Evolutionary conservation across 2,888 invertebrate species (phyloP).

Genomic region (Nephrocerus scutellatus): DNA sequence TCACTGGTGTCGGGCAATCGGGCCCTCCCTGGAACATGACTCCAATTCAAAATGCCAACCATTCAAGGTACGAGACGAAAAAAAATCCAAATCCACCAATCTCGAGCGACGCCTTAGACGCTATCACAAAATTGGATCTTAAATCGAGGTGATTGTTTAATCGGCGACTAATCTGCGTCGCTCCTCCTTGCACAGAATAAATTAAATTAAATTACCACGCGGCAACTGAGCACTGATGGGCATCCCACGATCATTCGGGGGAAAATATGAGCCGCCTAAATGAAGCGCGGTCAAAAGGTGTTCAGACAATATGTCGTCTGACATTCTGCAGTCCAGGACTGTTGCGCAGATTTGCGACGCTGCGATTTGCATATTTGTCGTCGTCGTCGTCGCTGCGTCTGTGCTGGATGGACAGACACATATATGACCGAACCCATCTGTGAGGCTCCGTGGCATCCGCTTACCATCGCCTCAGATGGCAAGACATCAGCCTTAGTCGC

Average conservation of each 20-base stretch:
- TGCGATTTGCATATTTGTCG: conserved; percentile 25
- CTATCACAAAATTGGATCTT: conserved; percentile 27
- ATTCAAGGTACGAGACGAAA: too few relatives aligned
- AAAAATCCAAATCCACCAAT: too few relatives aligned
- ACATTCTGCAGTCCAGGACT: background rate
- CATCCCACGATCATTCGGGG: conserved; percentile 10
- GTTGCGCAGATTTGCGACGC: conserved; percentile 3
- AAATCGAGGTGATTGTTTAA: conserved; percentile 29
- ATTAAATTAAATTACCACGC: conserved; percentile 27
- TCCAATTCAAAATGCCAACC: too few relatives aligned
- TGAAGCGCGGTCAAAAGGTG: conserved; percentile 28
- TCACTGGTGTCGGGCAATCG: too few relatives aligned
- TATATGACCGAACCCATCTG: background rate
- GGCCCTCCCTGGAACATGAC: too few relatives aligned
- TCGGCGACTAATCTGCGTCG: conserved; percentile 28
- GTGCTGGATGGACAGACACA: background rate
- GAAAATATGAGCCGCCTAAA: conserved; percentile 21
- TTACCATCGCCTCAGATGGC: background rate
- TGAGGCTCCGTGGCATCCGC: background rate
- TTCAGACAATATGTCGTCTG: conserved; percentile 24
- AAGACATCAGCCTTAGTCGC: too few relatives aligned
- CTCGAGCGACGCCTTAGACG: too few relatives aligned
- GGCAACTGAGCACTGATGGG: conserved; percentile 1
- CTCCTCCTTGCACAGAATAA: conserved; percentile 26
- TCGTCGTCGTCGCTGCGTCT: background rate